Base-by-base conservation (phyloP, 2,888 invertebrate species). In the Limulus polyphemus region DNA sequence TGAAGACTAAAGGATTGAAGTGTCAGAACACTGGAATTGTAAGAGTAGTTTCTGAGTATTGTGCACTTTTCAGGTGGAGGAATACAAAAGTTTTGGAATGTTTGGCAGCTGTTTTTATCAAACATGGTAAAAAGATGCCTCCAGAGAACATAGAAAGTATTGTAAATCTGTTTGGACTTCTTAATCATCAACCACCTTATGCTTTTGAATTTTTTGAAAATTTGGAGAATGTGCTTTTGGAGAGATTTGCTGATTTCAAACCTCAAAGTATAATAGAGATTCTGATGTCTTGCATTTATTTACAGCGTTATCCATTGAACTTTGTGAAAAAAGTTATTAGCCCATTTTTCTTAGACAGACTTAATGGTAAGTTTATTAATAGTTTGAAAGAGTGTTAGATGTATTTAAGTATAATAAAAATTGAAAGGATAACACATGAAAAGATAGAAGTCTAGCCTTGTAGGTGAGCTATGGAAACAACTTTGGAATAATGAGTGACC, bases 241-340 rank as follows among this genome's bases (percentile, higher is more conserved):
- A 79, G 17, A 81, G 81, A 62, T 83, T 84, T 74, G 72, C 77
- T 9, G 80, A 82, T 71, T 79, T 86, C 62, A 76, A 77, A 61
- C 76, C 81, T 47, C 79, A 80, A 67, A 82, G 84, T 70, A 73
- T 83, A 11, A 74, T 83, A 51, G 82, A 83, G 62, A 79, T 85
- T 64, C 74, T 85, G 62, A 75, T 85, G n/a, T 79, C 84, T 11
- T 83, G 82, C 71, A 79, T 84, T 58, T 86, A 83, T 73, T 72
- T 83, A 47, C 79, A 81, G 58, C 80, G 81, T 70, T 81, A 82
- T 75, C 85, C 86, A 9, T 69, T 82, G 7, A 80, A 81, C 70
- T 80, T 85, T 70, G 78, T 82, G 0, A 77, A 79, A 47, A 81
- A 79, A 71, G 75, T 86, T 60, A 83, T 85, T 69, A 81, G 80